These are phyloP conservation scores for Moxostoma hubbsi DNA, from an alignment of 2,797 vertebrate species.

Conservation along the genomic window DNA sequence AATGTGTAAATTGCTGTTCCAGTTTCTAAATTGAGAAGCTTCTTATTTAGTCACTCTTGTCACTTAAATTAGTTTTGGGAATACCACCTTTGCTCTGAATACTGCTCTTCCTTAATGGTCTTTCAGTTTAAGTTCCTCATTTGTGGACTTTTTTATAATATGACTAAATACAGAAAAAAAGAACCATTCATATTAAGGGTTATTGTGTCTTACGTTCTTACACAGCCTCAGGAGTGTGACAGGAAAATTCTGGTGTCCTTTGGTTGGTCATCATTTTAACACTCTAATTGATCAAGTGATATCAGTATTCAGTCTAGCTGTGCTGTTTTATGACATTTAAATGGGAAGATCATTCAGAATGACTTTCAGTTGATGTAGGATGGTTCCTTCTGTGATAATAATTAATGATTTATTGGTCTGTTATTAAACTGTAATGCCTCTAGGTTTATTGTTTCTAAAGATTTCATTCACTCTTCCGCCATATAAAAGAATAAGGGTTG, in stretches of 20 bases:
- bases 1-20: neutral
- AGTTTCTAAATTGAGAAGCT: slow-evolving; percentile 28
- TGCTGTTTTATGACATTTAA: slow-evolving; percentile 2
- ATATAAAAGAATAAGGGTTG: too few species aligned
- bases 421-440: neutral
- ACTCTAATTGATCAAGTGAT: neutral
- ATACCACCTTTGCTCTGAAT: slow-evolving; percentile 11
- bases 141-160: neutral
- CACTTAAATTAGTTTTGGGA: slow-evolving; percentile 33
- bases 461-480: neutral
- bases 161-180: slow-evolving; percentile 28
- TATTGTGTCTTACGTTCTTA: slow-evolving; percentile 11
- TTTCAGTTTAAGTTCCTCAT: slow-evolving; percentile 8
- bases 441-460: neutral
- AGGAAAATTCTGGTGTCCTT: slow-evolving; percentile 14
- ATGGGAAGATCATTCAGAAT: neutral
- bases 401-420: neutral
- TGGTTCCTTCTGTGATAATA: neutral
- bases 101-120: slow-evolving; percentile 21
- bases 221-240: slow-evolving; percentile 5
- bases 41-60: slow-evolving; percentile 33
- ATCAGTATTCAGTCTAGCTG: neutral
- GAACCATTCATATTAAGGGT: slow-evolving; percentile 4
- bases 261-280: neutral
- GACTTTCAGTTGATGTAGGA: slow-evolving; percentile 1